Conservation (phyloP, 2,888 invertebrate genomes). For the Clepsis dumicolana region DNA sequence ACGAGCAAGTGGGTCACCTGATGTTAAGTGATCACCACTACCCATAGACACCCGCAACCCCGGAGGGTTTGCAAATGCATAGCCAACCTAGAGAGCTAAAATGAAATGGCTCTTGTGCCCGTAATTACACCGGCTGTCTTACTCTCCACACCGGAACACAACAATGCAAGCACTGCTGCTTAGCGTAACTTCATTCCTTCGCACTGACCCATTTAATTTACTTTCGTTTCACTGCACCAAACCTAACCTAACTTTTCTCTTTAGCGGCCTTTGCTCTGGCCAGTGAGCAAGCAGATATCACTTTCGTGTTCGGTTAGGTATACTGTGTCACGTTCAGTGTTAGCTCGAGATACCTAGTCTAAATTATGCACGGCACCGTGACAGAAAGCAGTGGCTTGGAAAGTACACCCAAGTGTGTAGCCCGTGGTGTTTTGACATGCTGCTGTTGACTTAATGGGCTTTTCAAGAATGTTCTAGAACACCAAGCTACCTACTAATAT, state of each 20-base stretch:
- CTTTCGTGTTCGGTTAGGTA: conserved; percentile 23
- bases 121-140: no score
- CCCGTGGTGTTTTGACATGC: neutral
- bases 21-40: no score
- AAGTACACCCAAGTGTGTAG: conserved; percentile 20
- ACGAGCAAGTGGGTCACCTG: no score
- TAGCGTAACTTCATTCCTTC: neutral
- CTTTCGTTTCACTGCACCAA: neutral
- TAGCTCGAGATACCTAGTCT: conserved; percentile 11
- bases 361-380: conserved; percentile 29
- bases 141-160: no score
- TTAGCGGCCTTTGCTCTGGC: neutral
- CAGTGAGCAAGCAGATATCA: conserved; percentile 6
- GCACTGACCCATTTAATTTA: neutral
- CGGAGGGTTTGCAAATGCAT: no score
- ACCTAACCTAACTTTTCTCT: neutral
- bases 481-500: no score
- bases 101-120: no score
- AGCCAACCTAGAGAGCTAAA: no score
- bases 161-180: no score
- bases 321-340: conserved; percentile 18
- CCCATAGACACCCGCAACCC: no score
- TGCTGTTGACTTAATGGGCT: neutral
- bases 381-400: conserved; percentile 40
- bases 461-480: neutral